Conservation (phyloP, 2,113 vertebrate species). For the Sceloporus undulatus region DNA sequence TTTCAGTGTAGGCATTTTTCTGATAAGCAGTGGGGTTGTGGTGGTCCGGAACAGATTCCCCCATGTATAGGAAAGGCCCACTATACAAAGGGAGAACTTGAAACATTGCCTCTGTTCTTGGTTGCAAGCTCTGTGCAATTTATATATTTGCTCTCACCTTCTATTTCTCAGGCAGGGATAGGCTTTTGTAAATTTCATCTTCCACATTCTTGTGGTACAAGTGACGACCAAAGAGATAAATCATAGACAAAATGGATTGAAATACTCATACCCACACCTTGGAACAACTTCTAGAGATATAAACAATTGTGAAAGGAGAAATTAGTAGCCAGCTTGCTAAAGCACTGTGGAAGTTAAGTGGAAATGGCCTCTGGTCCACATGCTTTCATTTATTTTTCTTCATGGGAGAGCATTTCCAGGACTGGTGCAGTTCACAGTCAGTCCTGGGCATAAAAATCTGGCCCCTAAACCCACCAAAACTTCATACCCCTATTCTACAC, state of each 20-base stretch:
- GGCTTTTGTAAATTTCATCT: neutral
- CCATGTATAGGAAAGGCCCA: too few relatives aligned
- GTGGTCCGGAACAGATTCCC: too few relatives aligned
- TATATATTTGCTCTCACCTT: neutral
- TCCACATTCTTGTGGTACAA: neutral
- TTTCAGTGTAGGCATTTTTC: too few relatives aligned
- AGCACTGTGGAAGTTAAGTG: slow-evolving; percentile 42
- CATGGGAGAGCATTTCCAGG: too few relatives aligned
- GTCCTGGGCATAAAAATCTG: too few relatives aligned
- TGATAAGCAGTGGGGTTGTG: too few relatives aligned
- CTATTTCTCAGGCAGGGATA: neutral
- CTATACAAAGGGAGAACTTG: neutral
- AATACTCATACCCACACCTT: neutral
- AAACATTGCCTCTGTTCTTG: neutral
- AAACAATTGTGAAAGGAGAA: slow-evolving; percentile 25
- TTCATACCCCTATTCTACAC: neutral
- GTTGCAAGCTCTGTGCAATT: neutral
- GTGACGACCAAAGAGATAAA: neutral
- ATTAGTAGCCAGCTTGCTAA: slow-evolving; percentile 44
- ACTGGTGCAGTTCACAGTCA: too few relatives aligned
- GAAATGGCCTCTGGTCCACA: too few relatives aligned
- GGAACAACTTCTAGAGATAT: neutral
- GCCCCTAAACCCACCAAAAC: too few relatives aligned
- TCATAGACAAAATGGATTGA: neutral
- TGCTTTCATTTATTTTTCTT: too few relatives aligned